Conservation (phyloP, 2,888 invertebrate species). For the Agrotis segetum region DNA sequence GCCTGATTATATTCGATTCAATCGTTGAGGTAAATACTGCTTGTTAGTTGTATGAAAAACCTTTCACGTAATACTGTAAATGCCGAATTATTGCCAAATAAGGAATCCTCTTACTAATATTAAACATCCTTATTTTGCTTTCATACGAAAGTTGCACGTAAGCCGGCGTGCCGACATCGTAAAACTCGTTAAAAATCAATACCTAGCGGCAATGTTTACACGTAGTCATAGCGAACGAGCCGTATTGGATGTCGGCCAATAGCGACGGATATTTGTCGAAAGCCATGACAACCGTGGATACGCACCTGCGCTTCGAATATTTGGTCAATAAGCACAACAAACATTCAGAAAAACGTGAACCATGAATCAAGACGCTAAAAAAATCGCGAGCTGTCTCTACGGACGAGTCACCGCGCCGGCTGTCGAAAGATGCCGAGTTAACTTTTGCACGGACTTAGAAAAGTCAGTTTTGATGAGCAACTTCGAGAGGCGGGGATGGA, state of each 20-base stretch:
- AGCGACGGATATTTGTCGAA: conserved; percentile 75
- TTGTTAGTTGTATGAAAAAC: conserved; percentile 6
- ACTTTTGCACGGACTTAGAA: conserved; percentile 80
- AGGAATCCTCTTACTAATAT: conserved; percentile 39
- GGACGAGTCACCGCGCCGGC: conserved; percentile 84
- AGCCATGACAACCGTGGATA: conserved; percentile 77
- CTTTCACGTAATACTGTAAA: conserved; percentile 27
- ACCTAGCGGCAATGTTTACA: conserved; percentile 76
- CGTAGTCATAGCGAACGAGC: conserved; percentile 82
- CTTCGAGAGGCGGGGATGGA: conserved; percentile 91
- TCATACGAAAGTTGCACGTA: conserved; percentile 57
- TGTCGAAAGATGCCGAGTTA: conserved; percentile 87
- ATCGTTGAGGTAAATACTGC: conserved; percentile 6
- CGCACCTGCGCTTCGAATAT: conserved; percentile 76
- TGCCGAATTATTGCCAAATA: conserved; percentile 42
- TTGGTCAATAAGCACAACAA: conserved; percentile 71
- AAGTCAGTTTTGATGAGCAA: conserved; percentile 81
- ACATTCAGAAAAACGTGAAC: conserved; percentile 60
- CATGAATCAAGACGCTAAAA: conserved; percentile 82
- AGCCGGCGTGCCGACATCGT: conserved; percentile 47
- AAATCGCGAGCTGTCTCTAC: conserved; percentile 83
- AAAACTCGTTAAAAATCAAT: conserved; percentile 81
- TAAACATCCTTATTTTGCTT: conserved; percentile 49
- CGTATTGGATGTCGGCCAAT: conserved; percentile 78
- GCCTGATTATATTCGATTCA: conserved; percentile 17